Base-by-base conservation (phyloP, 2,888 invertebrate species). In the Gymnoscelis rufifasciata region DNA sequence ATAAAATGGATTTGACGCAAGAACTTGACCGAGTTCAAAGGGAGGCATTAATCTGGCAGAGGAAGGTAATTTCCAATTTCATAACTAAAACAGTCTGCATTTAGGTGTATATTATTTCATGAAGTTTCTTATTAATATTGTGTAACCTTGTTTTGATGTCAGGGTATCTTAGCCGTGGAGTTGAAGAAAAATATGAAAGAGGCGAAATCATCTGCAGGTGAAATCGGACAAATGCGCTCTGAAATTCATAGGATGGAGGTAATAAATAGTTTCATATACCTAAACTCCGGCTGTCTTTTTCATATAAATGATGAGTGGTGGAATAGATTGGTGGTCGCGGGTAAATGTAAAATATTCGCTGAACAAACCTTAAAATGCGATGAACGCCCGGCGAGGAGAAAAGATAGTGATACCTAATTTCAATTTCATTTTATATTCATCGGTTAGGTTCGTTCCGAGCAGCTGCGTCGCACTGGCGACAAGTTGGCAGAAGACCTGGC, bases 241-340 rank as follows among this genome's bases (percentile, higher is more conserved):
- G 95, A 96, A 86, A 95, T 96, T 64, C 95, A 95, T 62, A 90
- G 93, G 57, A 95, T 95, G 95, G 91, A 93, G 78, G 94, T 95
- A 71, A 81, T n/a, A 3, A 19, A 1, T 29, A 1, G 1, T 7
- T 13, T 3, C 3, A 2, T 30, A 30, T 6, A 6, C 11, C 5
- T 12, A 1, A 29, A 12, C 7, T 11, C 10, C 7, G 11, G 13
- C 13, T 13, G 11, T 30, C 7, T 2, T n/a, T n/a, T n/a, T n/a
- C n/a, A n/a, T n/a, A n/a, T n/a, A n/a, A n/a, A n/a, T n/a, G n/a
- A n/a, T n/a, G n/a, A n/a, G n/a, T n/a, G n/a, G n/a, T n/a, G n/a
- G n/a, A n/a, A n/a, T n/a, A n/a, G n/a, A n/a, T n/a, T n/a, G n/a
- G n/a, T n/a, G n/a, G n/a, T n/a, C n/a, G n/a, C n/a, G n/a, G n/a